Evolutionary conservation across 1,140 invertebrate genomes (phyloP).

Genomic region (Polyergus mexicanus): DNA sequence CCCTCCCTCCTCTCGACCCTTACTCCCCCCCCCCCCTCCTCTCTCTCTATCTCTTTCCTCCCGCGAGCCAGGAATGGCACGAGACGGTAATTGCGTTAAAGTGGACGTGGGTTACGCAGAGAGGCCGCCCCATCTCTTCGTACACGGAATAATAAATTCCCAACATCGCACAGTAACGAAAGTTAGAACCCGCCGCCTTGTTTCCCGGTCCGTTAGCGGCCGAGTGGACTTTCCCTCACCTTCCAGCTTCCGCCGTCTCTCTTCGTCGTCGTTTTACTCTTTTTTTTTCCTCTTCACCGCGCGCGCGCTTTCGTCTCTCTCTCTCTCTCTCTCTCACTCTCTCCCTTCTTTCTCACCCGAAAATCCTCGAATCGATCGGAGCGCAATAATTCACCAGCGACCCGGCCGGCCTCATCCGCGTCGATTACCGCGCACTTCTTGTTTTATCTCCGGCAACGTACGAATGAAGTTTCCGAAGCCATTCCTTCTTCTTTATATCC

Average conservation of each 20-base stretch:
- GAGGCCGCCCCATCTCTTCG: constrained; percentile 61
- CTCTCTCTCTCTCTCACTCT: background rate
- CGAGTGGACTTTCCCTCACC: constrained; percentile 43
- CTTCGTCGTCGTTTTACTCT: constrained; percentile 16
- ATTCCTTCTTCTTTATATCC: background rate
- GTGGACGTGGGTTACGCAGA: constrained; percentile 83
- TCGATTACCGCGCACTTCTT: constrained; percentile 53
- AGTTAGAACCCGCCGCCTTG: constrained; percentile 78
- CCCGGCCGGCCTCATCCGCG: constrained; percentile 39
- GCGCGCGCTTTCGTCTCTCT: background rate
- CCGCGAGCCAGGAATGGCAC: constrained; percentile 24
- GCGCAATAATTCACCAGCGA: constrained; percentile 53
- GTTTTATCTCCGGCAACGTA: constrained; percentile 42
- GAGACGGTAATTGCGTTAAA: constrained; percentile 81
- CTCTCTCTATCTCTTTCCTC: background rate
- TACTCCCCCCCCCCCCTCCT: background rate
- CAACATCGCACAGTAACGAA: constrained; percentile 77
- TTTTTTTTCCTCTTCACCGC: background rate
- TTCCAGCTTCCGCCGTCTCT: constrained; percentile 33
- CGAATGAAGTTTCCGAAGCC: constrained; percentile 26
- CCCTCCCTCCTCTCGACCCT: background rate
- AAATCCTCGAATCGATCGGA: constrained; percentile 57
- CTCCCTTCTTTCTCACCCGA: constrained; percentile 6
- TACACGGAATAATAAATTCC: constrained; percentile 85
- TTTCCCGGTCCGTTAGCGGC: constrained; percentile 81